Evolutionary conservation across 2,113 vertebrate species (phyloP), one percentile per base, ranked within the genome.

Genomic region (Aegotheles bennettii): DNA sequence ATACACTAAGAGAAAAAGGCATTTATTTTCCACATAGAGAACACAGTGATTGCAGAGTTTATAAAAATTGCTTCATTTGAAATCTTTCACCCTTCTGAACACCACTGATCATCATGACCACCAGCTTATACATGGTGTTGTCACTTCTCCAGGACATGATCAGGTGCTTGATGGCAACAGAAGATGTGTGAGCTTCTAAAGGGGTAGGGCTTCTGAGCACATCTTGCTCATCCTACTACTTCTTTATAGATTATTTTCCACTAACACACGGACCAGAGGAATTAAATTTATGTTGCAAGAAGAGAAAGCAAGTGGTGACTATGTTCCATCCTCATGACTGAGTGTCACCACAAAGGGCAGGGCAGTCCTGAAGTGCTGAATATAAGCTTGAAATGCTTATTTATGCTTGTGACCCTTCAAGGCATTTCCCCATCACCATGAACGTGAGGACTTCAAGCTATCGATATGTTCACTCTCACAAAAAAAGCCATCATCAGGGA

Each of bases 61-160:
- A 64, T 36, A 38, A 56, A 75, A 88, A 19, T 26, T 69, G 28
- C 14, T 14, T 56, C 20, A n/a, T 35, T 51, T 51, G 21, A 79
- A 78, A 85, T 35, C 29, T 85, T 71, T 80, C 67, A 77, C 47
- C 18, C n/a, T 73, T 76, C 68, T 48, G 36, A 79, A 90, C 3
- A 4, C 4, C 8, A 1, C 3, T 75, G 51, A 70, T 45, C 56
- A 51, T 23, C 33, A 38, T 3, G 14, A 50, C 33, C 48, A 83
- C 6, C 2, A 5, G 31, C 33, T 71, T 60, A 50, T 13, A 42
- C 11, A 61, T 45, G 15, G 10, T 36, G 26, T 15, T 24, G 6
- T 9, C 51, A n/a, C 21, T 90, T 40, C 12, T 45, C 74, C 0
- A 0, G 79, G 18, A 47, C 40, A 63, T 1, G 1, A 17, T 13